These are phyloP conservation scores for Thamnophis elegans DNA, from an alignment of 2,797 vertebrate genomes.

Conservation along the genomic window DNA sequence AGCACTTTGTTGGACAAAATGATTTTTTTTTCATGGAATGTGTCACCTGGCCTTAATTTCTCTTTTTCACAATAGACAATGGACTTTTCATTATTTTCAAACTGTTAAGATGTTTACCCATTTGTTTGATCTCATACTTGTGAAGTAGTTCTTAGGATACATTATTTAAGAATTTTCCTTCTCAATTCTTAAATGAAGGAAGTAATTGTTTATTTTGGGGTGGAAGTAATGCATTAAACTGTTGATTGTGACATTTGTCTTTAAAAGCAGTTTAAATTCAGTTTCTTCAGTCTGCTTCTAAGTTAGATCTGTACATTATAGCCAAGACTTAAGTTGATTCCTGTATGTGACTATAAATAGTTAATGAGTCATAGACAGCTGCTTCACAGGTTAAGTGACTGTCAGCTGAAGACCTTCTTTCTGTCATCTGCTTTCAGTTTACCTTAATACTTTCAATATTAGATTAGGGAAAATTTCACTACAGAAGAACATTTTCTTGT, in stretches of 20 bases:
- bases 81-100: background rate
- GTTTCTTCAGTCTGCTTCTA: background rate
- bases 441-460: constrained; percentile 21
- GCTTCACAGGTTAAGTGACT: constrained; percentile 31
- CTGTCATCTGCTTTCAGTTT: constrained; percentile 16
- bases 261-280: background rate
- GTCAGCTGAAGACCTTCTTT: constrained; percentile 35
- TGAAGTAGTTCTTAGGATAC: background rate
- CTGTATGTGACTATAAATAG: constrained; percentile 25
- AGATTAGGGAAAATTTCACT: background rate
- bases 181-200: background rate
- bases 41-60: background rate
- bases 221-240: background rate
- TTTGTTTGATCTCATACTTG: background rate
- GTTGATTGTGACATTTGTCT: background rate
- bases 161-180: background rate
- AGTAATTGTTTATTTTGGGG: background rate
- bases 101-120: background rate
- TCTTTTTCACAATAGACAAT: background rate
- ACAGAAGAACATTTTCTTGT: background rate
- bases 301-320: constrained; percentile 11
- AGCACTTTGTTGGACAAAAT: background rate
- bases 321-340: constrained; percentile 31
- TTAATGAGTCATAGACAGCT: constrained; percentile 29
- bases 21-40: background rate